Conservation (phyloP, 1,140 invertebrate genomes). For the Fopius arisanus region DNA sequence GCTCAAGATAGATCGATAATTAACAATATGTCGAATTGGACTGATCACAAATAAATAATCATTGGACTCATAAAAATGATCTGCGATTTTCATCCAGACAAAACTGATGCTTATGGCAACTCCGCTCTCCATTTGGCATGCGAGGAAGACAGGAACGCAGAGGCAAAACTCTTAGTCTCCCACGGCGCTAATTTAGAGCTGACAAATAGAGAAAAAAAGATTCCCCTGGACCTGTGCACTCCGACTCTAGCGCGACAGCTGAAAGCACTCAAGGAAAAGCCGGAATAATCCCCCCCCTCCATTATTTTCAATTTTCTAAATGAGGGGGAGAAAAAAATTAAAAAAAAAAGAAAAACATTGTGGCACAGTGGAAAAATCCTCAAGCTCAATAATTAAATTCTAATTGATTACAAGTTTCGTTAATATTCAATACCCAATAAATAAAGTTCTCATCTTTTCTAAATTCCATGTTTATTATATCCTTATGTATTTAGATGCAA, state of each 20-base stretch:
- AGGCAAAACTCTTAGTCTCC: slow-evolving; percentile 73
- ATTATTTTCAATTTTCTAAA: background rate
- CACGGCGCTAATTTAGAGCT: slow-evolving; percentile 72
- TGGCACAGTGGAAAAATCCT: background rate
- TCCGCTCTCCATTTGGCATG: slow-evolving; percentile 84
- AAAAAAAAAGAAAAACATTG: background rate
- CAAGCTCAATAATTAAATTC: background rate
- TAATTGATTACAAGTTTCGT: too few species aligned
- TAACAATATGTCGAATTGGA: background rate
- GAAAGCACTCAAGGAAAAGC: slow-evolving; percentile 33
- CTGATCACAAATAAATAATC: background rate
- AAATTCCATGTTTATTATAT: background rate
- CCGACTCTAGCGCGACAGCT: slow-evolving; percentile 52
- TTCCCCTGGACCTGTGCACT: slow-evolving; percentile 74
- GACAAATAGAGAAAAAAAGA: slow-evolving; percentile 76
- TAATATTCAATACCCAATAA: background rate
- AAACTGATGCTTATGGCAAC: slow-evolving; percentile 73
- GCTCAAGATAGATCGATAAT: background rate
- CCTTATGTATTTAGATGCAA: background rate
- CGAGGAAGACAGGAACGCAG: slow-evolving; percentile 80
- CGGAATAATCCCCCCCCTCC: background rate
- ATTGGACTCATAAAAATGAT: background rate
- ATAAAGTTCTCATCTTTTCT: background rate
- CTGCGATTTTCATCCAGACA: slow-evolving; percentile 54
- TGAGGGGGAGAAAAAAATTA: background rate